phyloP scores from a whole-genome alignment of 2,113 vertebrate species.

The Xenopus borealis region DNA sequence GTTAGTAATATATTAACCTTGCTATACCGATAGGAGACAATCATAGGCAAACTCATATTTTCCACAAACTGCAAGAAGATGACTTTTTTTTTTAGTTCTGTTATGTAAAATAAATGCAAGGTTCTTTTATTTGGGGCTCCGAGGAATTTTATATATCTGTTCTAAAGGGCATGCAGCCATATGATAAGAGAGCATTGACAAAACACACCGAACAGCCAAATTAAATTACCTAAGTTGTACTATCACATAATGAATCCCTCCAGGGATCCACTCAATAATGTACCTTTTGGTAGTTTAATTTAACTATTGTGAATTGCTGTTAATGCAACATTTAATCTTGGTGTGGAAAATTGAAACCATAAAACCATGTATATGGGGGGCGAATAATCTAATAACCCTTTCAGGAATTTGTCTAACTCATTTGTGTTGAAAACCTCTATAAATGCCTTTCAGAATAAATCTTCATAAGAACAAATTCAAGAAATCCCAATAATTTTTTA shows the following conservation, averaged over 20 bases:
- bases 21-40: no score
- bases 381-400: neutral
- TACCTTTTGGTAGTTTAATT: conserved; percentile 29
- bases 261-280: conserved; percentile 30
- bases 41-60: no score
- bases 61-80: no score
- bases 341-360: conserved; percentile 15
- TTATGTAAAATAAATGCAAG: neutral
- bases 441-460: no score
- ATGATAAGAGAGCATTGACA: conserved; percentile 26
- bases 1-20: no score
- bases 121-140: neutral
- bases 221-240: conserved; percentile 25
- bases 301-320: conserved; percentile 20
- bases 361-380: neutral
- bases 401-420: no score
- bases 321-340: conserved; percentile 34
- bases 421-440: no score
- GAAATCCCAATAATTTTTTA: no score
- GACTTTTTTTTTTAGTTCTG: no score
- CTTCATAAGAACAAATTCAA: no score
- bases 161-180: conserved; percentile 11
- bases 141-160: conserved; percentile 9
- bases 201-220: conserved; percentile 14
- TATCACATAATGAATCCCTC: conserved; percentile 39